A percentile compares a stretch with the other conserved stretches of the same genome.
Evolutionary conservation across 2,797 vertebrate species (phyloP).

Genomic region (Gadopsis marmoratus): DNA sequence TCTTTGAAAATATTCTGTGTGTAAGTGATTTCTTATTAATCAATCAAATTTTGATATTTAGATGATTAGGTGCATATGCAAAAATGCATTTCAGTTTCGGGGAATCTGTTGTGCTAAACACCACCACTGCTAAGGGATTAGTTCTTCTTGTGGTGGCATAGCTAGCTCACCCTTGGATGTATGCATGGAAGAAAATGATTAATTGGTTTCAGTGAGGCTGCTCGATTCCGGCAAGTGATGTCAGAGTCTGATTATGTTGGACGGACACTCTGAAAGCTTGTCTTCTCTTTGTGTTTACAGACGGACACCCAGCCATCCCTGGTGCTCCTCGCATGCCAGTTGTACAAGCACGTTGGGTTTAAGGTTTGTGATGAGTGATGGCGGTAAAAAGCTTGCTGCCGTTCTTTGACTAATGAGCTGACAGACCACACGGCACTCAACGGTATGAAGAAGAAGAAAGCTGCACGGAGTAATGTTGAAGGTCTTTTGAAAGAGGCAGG

Average conservation of each 20-base stretch:
- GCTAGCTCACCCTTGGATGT: constrained; percentile 54
- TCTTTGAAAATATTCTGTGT: constrained; percentile 12
- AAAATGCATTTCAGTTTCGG: constrained; percentile 1
- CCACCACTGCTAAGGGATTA: constrained; percentile 7
- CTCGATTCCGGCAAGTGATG: constrained; percentile 74
- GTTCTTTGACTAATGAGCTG: constrained; percentile 70
- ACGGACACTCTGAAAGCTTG: constrained; percentile 49
- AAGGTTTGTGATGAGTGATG: constrained; percentile 52
- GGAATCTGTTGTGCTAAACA: constrained; percentile 2
- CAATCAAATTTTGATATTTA: not conserved
- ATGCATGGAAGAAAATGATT: constrained; percentile 69
- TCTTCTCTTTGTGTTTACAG: constrained; percentile 52
- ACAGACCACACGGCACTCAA: constrained; percentile 67
- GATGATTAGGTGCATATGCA: not conserved
- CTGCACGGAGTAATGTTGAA: constrained; percentile 63
- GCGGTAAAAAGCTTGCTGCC: constrained; percentile 42
- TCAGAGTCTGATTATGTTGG: constrained; percentile 79
- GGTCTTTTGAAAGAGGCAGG: constrained; percentile 52
- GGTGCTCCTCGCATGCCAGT: constrained; percentile 53
- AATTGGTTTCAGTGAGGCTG: constrained; percentile 59
- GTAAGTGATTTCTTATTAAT: constrained; percentile 26
- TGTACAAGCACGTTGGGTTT: constrained; percentile 38
- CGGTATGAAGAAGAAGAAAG: constrained; percentile 27
- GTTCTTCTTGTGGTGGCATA: constrained; percentile 20
- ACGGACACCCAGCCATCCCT: constrained; percentile 67